Percentiles rank a stretch among this genome's conserved stretches.
phyloP scores from a whole-genome alignment of 2,888 invertebrate species.

The Apamea crenata region DNA sequence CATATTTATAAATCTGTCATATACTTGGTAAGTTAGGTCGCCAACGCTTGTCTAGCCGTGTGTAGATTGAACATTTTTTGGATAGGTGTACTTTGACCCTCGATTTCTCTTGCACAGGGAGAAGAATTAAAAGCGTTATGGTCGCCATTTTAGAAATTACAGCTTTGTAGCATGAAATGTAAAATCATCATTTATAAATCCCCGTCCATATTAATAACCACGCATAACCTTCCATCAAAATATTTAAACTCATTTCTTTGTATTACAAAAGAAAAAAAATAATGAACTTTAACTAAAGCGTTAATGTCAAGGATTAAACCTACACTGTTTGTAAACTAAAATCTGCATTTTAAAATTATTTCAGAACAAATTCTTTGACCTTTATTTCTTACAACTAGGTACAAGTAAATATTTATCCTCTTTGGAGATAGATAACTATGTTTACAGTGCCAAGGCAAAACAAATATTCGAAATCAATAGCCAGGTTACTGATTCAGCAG shows the following conservation, averaged over 20 bases:
- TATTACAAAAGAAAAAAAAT: background rate
- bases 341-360: constrained; percentile 15
- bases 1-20: constrained; percentile 26
- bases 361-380: constrained; percentile 24
- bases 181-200: background rate
- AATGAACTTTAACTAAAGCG: constrained; percentile 19
- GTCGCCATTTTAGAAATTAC: background rate
- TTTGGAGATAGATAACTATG: constrained; percentile 4
- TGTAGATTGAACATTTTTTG: background rate
- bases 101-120: background rate
- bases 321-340: constrained; percentile 21
- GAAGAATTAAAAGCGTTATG: background rate
- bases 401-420: constrained; percentile 17
- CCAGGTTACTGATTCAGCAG: background rate
- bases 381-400: constrained; percentile 19
- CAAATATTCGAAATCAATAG: background rate
- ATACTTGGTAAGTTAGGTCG: constrained; percentile 48
- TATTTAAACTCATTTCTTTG: constrained; percentile 2
- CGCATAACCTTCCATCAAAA: background rate
- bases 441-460: constrained; percentile 10
- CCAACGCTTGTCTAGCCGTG: constrained; percentile 54
- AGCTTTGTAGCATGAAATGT: background rate
- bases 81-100: background rate
- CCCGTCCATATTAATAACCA: background rate
- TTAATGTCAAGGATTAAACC: constrained; percentile 42